phyloP scores from a whole-genome alignment of 2,888 invertebrate species.

The Anthoptus insignis region DNA sequence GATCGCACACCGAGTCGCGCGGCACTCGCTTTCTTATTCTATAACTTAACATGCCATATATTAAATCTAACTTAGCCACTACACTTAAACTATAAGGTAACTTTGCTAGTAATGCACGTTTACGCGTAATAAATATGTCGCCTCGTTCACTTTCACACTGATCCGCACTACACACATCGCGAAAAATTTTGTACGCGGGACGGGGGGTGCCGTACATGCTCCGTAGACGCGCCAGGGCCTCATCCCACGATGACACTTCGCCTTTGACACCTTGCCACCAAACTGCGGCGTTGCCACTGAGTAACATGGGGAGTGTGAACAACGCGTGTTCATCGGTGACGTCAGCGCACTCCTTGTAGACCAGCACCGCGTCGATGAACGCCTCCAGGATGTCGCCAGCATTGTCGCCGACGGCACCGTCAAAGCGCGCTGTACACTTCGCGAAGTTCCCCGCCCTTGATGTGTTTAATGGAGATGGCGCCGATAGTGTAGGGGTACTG shows the following conservation, averaged over 20 bases:
- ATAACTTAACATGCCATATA: constrained; percentile 12
- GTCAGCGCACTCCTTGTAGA: constrained; percentile 33
- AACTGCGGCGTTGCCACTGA: constrained; percentile 45
- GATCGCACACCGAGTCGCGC: constrained; percentile 10
- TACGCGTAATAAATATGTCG: constrained; percentile 25
- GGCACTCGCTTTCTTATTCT: constrained; percentile 23
- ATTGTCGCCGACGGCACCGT: background rate
- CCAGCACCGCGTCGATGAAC: constrained; percentile 36
- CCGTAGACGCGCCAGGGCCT: constrained; percentile 30
- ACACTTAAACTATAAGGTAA: constrained; percentile 16
- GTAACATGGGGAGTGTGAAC: constrained; percentile 37
- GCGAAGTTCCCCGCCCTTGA: constrained; percentile 25
- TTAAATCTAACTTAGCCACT: background rate
- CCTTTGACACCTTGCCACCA: constrained; percentile 44
- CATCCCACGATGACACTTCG: constrained; percentile 21
- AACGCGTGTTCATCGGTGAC: constrained; percentile 31
- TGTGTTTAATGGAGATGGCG: background rate
- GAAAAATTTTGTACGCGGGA: constrained; percentile 15
- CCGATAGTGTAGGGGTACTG: background rate
- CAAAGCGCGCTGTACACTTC: constrained; percentile 30
- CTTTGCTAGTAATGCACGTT: constrained; percentile 22
- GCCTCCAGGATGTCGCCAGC: constrained; percentile 25
- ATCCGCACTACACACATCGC: constrained; percentile 3
- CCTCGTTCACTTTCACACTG: constrained; percentile 9
- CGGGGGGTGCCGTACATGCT: constrained; percentile 30